Evolutionary conservation across 2,797 vertebrate genomes (phyloP).

Genomic region (Hyperoplus immaculatus): DNA sequence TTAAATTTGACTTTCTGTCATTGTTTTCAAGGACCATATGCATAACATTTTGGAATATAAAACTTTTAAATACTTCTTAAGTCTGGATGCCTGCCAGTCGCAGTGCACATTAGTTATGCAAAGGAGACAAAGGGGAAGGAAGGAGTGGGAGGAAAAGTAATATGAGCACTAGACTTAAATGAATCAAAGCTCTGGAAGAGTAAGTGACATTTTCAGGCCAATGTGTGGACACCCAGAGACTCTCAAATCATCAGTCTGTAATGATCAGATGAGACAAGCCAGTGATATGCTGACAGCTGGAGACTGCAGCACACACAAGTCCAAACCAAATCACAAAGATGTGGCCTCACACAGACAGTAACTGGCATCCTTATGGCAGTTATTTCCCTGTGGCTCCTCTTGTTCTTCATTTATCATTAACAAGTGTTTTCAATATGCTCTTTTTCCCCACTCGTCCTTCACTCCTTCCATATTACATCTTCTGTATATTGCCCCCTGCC

Average conservation of each 20-base stretch:
- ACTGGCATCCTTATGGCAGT: not conserved
- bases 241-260: conserved; percentile 15
- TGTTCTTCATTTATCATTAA: conserved; percentile 3
- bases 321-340: not conserved
- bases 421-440: conserved; percentile 14
- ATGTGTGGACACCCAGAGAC: conserved; percentile 28
- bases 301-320: conserved; percentile 8
- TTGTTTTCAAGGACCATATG: not conserved
- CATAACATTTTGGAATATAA: not conserved
- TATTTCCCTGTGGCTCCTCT: not conserved
- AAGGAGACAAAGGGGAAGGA: conserved; percentile 34
- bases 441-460: not conserved
- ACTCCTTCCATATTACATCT: not conserved
- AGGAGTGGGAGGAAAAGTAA: conserved; percentile 30
- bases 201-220: conserved; percentile 46
- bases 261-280: conserved; percentile 29
- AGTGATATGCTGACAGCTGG: not conserved
- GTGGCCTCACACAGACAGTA: not conserved
- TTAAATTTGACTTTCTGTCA: not conserved
- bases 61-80: not conserved
- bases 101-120: conserved; percentile 18
- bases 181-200: conserved; percentile 22
- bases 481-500: too few species aligned
- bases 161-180: conserved; percentile 37
- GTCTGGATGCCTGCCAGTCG: conserved; percentile 24